Base-by-base conservation (phyloP, 2,888 invertebrate species). In the Polydrusus pterygomalis region DNA sequence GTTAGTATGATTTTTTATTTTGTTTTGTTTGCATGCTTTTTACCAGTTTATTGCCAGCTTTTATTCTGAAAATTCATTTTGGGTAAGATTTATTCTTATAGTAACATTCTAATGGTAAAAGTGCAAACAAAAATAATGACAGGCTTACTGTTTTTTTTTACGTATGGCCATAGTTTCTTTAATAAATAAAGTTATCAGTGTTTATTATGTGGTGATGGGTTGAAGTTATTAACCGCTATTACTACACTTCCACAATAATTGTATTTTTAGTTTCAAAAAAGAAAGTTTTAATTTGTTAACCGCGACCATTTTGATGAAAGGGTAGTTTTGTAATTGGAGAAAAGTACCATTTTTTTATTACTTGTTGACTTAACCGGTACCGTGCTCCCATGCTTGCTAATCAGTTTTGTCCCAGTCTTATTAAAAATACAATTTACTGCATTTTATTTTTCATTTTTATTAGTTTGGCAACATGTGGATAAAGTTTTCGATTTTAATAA, bases 1-100 rank as follows among this genome's bases (percentile, higher is more conserved):
- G 84, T 84, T 84, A 84, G 84, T 84, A 85, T 84, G 76, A 64
- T 74, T 79, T 62, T 49, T 62, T 76, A 65, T 80, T 64, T 77
- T 78, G 73, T 77, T 75, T 71, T 69, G 25, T 73, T 73, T 79
- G 75, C 75, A 67, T 76, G 75, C 70, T 68, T 49, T 70, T 74
- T 58, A 43, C 34, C 9, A 10, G 17, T 67, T 67, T 43, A 60
- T 47, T 40, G 68, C 38, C 60, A 56, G 54, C 45, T 74, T 40
- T 25, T 54, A 7, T 43, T 64, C 51, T 54, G 25, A 0, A 30
- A 13, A 20, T n/a, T 5, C 11, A n/a, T 5, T n/a, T n/a, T 25
- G 51, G 20, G 15, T 49, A 49, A 34, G 34, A 34, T 34, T 34
- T 7, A 7, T 43, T 43, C n/a, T 43, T n/a, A 43, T 1, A 43